Evolutionary conservation across 2,888 invertebrate species (phyloP), one percentile per base, ranked within the genome.

Genomic region (Pandemis heparana): DNA sequence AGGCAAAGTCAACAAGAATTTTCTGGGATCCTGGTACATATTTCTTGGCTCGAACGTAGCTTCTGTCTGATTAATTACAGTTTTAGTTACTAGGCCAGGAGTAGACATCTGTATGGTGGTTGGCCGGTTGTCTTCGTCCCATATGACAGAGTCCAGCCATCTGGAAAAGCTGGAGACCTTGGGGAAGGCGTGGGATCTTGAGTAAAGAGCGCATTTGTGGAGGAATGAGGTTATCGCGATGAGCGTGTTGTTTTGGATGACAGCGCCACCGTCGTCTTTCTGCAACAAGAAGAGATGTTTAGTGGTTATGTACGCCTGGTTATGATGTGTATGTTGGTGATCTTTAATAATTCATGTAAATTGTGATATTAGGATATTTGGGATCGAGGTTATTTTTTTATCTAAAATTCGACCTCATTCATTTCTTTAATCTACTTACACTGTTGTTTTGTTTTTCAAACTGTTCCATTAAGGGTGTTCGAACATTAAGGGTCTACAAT

Each of bases 211-310:
- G 76, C 94, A 94, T 1, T 87, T 80, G 81, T 92, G 90, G 59
- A 88, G 79, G 81, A 91, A 94, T 0, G 87, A 83, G 0, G 93
- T 82, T 18, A 94, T 77, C 0, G 84, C 94, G 12, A 94, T 79
- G 0, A 94, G 81, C 0, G 91, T 92, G 79, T 90, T 87, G 85
- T 94, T 93, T 63, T 94, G 94, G 46, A 94, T 84, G 0, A 94
- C 89, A 1, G 94, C 91, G 0, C 94, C 94, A 0, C 94, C 94
- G 76, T 93, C 89, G 86, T 94, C 94, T 82, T 83, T 89, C 94
- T 94, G 87, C 5, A 85, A 88, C 0, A 59, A 65, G 38, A 48
- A 38, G 23, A 5, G 12, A 6, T 12, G 9, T 0, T 53, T 53
- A 6, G 39, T 23, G 38, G n/a, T 65, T 32, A 61, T 71, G 53